A percentile compares a stretch with the other conserved stretches of the same genome.
phyloP scores from a whole-genome alignment of 2,888 invertebrate genomes.

The Andrena camellia region DNA sequence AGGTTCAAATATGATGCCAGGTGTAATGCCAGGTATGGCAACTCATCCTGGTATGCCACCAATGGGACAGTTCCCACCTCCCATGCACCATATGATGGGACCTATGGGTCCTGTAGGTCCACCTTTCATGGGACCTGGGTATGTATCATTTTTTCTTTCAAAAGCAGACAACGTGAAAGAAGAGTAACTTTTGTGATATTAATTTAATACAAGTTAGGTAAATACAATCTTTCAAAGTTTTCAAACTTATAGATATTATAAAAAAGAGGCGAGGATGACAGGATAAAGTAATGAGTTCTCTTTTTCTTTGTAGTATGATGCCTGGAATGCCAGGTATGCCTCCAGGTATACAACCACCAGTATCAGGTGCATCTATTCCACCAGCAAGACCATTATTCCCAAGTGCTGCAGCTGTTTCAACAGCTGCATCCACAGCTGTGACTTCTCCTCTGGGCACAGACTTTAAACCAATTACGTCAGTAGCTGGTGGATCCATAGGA shows the following conservation, averaged over 20 bases:
- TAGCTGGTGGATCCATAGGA: constrained; percentile 84
- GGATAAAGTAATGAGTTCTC: constrained; percentile 38
- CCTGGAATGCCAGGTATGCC: constrained; percentile 85
- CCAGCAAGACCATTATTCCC: constrained; percentile 93
- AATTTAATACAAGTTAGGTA: constrained; percentile 64
- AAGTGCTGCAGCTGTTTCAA: constrained; percentile 88
- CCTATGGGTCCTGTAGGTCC: constrained; percentile 91
- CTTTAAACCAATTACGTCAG: constrained; percentile 87
- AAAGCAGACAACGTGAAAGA: constrained; percentile 57
- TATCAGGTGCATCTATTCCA: constrained; percentile 79
- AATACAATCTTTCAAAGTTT: constrained; percentile 47
- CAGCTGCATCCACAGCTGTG: constrained; percentile 86
- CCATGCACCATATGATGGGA: constrained; percentile 87
- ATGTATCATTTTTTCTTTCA: constrained; percentile 63
- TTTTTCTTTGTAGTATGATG: constrained; percentile 85
- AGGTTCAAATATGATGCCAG: constrained; percentile 89
- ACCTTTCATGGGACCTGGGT: constrained; percentile 91
- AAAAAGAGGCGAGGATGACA: background rate
- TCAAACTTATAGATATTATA: constrained; percentile 16
- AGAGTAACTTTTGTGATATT: constrained; percentile 60
- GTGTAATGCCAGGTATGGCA: constrained; percentile 88
- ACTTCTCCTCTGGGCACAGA: constrained; percentile 87
- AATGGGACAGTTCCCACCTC: constrained; percentile 87
- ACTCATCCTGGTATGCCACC: constrained; percentile 86
- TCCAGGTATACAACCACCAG: constrained; percentile 84